A percentile compares a stretch with the other conserved stretches of the same genome.
Conservation (phyloP, 1,140 invertebrate species). For the Schlechtendalia chinensis region DNA sequence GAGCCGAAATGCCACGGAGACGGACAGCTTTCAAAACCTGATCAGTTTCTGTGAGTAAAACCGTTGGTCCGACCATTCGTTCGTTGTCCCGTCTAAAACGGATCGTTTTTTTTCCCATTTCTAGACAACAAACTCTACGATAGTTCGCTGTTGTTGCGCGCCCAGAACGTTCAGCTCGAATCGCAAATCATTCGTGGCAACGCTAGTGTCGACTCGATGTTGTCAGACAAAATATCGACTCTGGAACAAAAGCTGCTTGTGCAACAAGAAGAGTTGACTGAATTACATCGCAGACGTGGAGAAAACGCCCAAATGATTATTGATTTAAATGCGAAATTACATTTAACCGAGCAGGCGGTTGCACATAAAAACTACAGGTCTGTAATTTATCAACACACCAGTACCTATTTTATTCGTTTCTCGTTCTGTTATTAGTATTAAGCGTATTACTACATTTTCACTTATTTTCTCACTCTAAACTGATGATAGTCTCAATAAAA, state of each 20-base stretch:
- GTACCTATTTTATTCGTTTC: not conserved
- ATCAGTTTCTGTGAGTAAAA: conserved; percentile 28
- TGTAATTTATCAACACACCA: conserved; percentile 52
- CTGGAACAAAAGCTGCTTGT: conserved; percentile 81
- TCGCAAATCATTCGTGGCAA: conserved; percentile 39
- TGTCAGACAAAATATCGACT: conserved; percentile 60
- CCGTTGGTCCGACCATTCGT: not conserved
- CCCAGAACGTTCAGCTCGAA: conserved; percentile 19
- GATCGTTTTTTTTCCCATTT: not conserved
- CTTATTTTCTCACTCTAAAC: too few relatives aligned
- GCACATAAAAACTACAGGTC: conserved; percentile 73
- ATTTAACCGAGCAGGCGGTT: conserved; percentile 80
- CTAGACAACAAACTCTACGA: conserved; percentile 37
- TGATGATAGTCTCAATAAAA: too few relatives aligned
- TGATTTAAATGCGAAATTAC: conserved; percentile 79
- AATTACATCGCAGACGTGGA: conserved; percentile 80
- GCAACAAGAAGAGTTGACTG: conserved; percentile 90
- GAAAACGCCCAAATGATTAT: conserved; percentile 93
- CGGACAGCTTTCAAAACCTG: conserved; percentile 1
- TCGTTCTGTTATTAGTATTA: not conserved
- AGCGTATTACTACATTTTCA: too few relatives aligned
- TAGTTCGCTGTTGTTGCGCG: conserved; percentile 13
- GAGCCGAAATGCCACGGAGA: conserved; percentile 18
- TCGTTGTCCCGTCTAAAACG: not conserved
- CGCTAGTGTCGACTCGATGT: conserved; percentile 1